Conservation (phyloP, 2,113 vertebrate species). For the Anseranas semipalmata region DNA sequence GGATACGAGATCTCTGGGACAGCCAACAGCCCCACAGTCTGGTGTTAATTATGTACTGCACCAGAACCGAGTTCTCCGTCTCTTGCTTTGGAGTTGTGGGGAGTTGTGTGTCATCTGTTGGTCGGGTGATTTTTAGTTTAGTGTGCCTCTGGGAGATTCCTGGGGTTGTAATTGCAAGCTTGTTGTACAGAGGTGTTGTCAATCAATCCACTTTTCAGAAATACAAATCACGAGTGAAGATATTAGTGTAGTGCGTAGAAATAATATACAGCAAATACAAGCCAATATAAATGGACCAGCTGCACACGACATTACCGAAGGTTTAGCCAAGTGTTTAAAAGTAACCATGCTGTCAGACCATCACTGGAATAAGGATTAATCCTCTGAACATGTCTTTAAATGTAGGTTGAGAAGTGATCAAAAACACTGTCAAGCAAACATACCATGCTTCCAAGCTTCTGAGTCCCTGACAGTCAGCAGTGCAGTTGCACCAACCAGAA, state of each 20-base stretch:
- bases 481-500: neutral
- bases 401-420: neutral
- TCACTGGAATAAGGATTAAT: neutral
- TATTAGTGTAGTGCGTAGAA: neutral
- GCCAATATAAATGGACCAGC: neutral
- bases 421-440: neutral
- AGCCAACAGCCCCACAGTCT: constrained; percentile 61
- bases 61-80: neutral
- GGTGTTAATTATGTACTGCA: constrained; percentile 38
- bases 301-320: neutral
- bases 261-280: neutral
- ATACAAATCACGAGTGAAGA: neutral
- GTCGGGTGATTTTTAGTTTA: neutral
- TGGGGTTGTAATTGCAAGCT: neutral
- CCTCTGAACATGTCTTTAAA: neutral
- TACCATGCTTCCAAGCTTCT: neutral
- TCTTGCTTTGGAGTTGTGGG: neutral
- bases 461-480: neutral
- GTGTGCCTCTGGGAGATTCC: neutral
- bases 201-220: neutral
- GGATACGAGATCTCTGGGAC: neutral
- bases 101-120: too few relatives aligned
- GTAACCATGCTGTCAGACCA: neutral
- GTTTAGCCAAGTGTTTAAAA: neutral
- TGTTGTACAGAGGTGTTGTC: neutral